A percentile compares a stretch with the other conserved stretches of the same genome.
These are phyloP conservation scores for Neopelma chrysocephalum DNA, from an alignment of 2,797 vertebrate species.

Conservation along the genomic window DNA sequence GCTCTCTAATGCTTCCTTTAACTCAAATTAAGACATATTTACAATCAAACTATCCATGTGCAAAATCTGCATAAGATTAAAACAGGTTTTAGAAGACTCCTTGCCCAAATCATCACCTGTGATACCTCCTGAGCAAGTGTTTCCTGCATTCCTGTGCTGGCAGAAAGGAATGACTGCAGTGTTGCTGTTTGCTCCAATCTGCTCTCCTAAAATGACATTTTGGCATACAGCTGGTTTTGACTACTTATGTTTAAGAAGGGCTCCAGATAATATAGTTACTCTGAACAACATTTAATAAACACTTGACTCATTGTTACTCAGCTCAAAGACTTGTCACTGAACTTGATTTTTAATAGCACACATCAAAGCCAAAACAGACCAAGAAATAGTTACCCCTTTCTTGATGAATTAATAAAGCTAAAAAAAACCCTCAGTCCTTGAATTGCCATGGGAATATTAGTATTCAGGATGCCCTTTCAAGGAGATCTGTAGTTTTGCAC, in stretches of 20 bases:
- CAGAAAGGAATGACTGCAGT: not conserved
- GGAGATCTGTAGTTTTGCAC: not conserved
- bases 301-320: slow-evolving; percentile 24
- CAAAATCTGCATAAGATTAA: not conserved
- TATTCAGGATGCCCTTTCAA: slow-evolving; percentile 12
- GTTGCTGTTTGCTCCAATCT: not conserved
- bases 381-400: not conserved
- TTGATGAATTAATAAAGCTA: slow-evolving; percentile 12
- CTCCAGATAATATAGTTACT: not conserved
- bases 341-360: slow-evolving; percentile 12
- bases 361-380: not conserved
- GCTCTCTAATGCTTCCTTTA: not conserved
- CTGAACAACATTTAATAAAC: slow-evolving; percentile 5
- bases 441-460: not conserved
- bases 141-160: not conserved
- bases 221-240: not conserved
- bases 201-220: not conserved
- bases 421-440: not conserved
- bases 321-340: not conserved
- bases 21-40: not conserved
- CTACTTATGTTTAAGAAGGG: not conserved
- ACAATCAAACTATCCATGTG: not conserved
- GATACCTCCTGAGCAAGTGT: not conserved
- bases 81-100: not conserved
- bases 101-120: not conserved